A percentile compares a stretch with the other conserved stretches of the same genome.
Conservation (phyloP, 2,113 vertebrate species). For the Zingel zingel region DNA sequence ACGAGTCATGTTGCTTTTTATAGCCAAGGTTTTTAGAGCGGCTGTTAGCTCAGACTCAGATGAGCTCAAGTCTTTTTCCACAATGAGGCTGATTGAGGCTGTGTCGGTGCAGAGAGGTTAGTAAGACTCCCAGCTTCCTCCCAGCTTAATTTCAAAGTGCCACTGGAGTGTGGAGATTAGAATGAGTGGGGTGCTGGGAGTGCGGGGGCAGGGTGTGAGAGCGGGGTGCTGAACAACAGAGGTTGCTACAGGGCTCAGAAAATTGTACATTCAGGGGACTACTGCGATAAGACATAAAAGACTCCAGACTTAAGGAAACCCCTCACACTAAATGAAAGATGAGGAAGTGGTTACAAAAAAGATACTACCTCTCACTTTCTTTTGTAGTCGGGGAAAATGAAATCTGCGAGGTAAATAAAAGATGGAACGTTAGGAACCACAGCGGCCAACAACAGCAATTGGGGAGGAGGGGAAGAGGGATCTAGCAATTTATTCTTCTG, state of each 20-base stretch:
- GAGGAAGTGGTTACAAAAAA: conserved; percentile 22
- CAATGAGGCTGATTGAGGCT: conserved; percentile 68
- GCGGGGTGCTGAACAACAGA: conserved; percentile 65
- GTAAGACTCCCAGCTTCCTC: conserved; percentile 65
- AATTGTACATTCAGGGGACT: conserved; percentile 65
- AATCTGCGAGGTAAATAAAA: conserved; percentile 51
- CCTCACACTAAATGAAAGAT: conserved; percentile 63
- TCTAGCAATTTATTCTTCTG: conserved; percentile 67
- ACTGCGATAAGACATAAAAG: conserved; percentile 75
- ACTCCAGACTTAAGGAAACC: conserved; percentile 62
- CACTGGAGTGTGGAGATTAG: conserved; percentile 79
- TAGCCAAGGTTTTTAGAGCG: conserved; percentile 35
- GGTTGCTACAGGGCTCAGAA: conserved; percentile 70
- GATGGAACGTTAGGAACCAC: conserved; percentile 27
- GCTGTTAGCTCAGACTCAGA: conserved; percentile 62
- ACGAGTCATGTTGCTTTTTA: conserved; percentile 1
- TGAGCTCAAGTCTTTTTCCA: conserved; percentile 44
- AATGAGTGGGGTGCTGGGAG: conserved; percentile 50
- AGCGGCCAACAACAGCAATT: conserved; percentile 26
- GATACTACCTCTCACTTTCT: conserved; percentile 19
- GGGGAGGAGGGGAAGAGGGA: conserved; percentile 4
- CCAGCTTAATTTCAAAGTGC: conserved; percentile 80
- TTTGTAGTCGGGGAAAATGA: conserved; percentile 40
- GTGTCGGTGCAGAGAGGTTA: conserved; percentile 69
- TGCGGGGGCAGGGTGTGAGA: conserved; percentile 52